phyloP scores from a whole-genome alignment of 2,797 vertebrate species.

The Falco biarmicus region DNA sequence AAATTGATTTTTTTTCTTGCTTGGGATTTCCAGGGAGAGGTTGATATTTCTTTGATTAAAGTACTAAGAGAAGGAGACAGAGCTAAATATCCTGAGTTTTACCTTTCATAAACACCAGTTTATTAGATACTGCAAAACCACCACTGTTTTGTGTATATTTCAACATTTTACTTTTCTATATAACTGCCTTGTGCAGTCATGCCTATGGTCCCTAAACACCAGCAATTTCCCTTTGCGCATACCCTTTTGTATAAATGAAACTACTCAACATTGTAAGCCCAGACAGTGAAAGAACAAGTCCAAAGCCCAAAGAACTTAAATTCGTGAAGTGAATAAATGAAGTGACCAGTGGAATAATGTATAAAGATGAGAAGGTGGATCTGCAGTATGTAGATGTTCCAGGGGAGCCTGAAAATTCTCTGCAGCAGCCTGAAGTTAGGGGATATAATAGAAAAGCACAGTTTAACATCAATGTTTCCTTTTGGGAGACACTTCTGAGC shows the following conservation, averaged over 20 bases:
- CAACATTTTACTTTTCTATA: not conserved
- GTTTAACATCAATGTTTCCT: not conserved
- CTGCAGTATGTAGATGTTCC: not conserved
- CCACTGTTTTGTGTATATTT: not conserved
- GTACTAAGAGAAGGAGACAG: not conserved
- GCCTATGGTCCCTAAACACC: not conserved
- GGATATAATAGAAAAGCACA: not conserved
- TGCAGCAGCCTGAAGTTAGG: not conserved
- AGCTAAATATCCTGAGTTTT: slow-evolving; percentile 32
- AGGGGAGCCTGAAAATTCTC: not conserved
- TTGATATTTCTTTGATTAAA: slow-evolving; percentile 64
- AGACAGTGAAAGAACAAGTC: not conserved
- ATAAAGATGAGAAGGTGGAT: not conserved
- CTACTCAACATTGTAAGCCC: not conserved
- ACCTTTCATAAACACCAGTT: slow-evolving; percentile 19
- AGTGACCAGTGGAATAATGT: not conserved
- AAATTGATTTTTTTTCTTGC: not conserved
- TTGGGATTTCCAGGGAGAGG: not conserved
- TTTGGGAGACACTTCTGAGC: not conserved
- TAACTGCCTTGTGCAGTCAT: not conserved
- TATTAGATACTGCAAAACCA: not conserved
- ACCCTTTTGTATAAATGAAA: not conserved
- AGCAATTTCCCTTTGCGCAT: not conserved
- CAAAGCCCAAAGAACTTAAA: not conserved
- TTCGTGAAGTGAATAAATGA: not conserved